Evolutionary conservation across 2,888 invertebrate genomes (phyloP).

Genomic region (Elegia similella): DNA sequence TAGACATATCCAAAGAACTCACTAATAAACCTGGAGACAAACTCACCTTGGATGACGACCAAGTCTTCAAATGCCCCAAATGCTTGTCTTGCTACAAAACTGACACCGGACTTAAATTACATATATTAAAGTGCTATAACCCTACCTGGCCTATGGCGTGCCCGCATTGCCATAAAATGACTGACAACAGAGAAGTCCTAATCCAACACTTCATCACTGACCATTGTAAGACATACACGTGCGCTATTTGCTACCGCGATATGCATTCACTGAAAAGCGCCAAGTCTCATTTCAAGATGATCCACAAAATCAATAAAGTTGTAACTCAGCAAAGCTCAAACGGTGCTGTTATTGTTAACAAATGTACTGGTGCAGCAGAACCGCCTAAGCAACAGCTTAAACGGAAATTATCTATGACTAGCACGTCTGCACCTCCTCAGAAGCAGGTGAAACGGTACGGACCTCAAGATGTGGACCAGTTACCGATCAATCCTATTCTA

Average conservation of each 20-base stretch:
- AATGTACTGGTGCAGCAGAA: conserved; percentile 6
- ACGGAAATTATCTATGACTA: conserved; percentile 31
- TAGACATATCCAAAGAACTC: conserved; percentile 39
- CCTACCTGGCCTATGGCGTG: conserved; percentile 29
- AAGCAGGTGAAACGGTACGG: conserved; percentile 57
- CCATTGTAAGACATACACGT: conserved; percentile 32
- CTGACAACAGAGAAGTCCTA: conserved; percentile 29
- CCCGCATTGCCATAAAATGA: conserved; percentile 28
- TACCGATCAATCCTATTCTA: conserved; percentile 86
- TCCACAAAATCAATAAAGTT: conserved; percentile 30
- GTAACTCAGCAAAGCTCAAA: not conserved
- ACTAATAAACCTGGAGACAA: not conserved
- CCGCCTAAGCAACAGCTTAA: conserved; percentile 28
- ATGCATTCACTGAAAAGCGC: conserved; percentile 23
- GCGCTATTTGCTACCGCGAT: conserved; percentile 37
- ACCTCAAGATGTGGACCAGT: conserved; percentile 82
- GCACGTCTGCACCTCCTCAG: conserved; percentile 20
- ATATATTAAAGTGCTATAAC: conserved; percentile 34
- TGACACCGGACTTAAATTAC: conserved; percentile 43
- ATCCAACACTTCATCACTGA: conserved; percentile 41
- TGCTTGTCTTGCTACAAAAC: conserved; percentile 38
- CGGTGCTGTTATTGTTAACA: not conserved
- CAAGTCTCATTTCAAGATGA: conserved; percentile 39
- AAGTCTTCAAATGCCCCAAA: conserved; percentile 47
- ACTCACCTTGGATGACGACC: not conserved